Evolutionary conservation across 1,140 invertebrate species (phyloP).

Genomic region (Drosophila obscura): DNA sequence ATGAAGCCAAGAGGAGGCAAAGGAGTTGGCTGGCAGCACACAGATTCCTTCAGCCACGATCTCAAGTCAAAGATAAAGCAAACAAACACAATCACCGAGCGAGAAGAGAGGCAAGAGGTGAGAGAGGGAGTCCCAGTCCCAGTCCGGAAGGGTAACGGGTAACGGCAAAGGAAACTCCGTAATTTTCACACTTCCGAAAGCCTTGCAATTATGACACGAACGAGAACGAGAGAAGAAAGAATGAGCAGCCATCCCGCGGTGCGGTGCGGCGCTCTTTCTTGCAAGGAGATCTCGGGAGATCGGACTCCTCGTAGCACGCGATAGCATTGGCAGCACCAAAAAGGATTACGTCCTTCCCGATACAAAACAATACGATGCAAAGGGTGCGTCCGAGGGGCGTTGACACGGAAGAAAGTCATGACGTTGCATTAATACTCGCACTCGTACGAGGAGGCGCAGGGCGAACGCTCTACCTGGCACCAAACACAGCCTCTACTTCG

Average conservation of each 20-base stretch:
- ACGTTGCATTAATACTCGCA: conserved; percentile 45
- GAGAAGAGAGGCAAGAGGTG: background rate
- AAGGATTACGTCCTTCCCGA: conserved; percentile 55
- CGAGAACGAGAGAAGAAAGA: background rate
- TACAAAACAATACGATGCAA: conserved; percentile 18
- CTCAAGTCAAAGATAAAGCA: conserved; percentile 63
- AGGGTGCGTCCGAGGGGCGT: conserved; percentile 59
- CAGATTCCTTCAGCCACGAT: conserved; percentile 59
- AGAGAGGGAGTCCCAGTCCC: background rate
- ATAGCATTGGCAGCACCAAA: conserved; percentile 59
- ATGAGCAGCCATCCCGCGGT: conserved; percentile 63
- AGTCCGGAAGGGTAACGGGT: conserved; percentile 48
- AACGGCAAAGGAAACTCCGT: conserved; percentile 54
- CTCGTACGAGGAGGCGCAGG: background rate
- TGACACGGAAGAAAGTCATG: conserved; percentile 72
- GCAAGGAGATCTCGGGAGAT: conserved; percentile 39
- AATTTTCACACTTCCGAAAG: conserved; percentile 77
- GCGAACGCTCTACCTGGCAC: too few relatives aligned
- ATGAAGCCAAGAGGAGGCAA: conserved; percentile 12
- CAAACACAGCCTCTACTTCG: conserved; percentile 2
- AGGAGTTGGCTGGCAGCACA: conserved; percentile 55
- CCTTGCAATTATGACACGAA: conserved; percentile 79
- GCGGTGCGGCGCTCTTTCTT: conserved; percentile 24
- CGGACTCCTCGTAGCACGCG: conserved; percentile 62
- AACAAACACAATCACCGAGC: conserved; percentile 73